Base-by-base conservation (phyloP, 2,888 invertebrate genomes). In the Lasioglossum morio region DNA sequence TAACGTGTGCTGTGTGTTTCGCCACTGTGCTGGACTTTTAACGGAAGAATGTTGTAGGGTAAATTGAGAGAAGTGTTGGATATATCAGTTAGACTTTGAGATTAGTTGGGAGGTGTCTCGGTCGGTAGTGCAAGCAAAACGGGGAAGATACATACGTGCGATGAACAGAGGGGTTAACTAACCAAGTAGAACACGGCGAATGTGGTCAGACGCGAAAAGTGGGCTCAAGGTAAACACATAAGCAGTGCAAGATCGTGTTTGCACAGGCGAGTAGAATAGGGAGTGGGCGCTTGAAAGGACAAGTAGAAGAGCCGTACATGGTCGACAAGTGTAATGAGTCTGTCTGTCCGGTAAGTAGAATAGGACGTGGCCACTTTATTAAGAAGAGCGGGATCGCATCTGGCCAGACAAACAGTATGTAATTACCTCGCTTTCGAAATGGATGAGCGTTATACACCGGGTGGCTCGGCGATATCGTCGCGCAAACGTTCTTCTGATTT, bases 201-300 rank as follows among this genome's bases (percentile, higher is more conserved):
- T 66, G 37, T 69, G 69, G 69, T 69, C 37, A 34, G 69, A 23
- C 37, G 37, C 69, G 69, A 37, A 69, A 75, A 46, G 48, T 37
- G 46, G 43, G 46, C 34, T 30, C 40, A 16, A 69, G 40, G 37
- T 30, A 19, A 46, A 53, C 23, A 72, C 30, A 40, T 66, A 34
- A 82, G 74, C 57, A 43, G 81, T 30, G 23, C 34, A 63, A 74
- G 48, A 66, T 66, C 72, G 40, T 16, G 53, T 53, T 57, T 70
- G 75, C 76, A 19, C n/a, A 16, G 40, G 30, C 70, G 70, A 82
- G 75, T 82, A 70, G 81, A 75, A 75, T 34, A 19, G 19, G 27
- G 34, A 81, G 43, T 43, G 37, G 23, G 70, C 34, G 74, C 57
- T 82, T 81, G 48, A 34, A 19, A 40, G n/a, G 75, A 40, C 43